These are phyloP conservation scores for Pinna nobilis DNA, from an alignment of 1,140 invertebrate species.

Conservation along the genomic window DNA sequence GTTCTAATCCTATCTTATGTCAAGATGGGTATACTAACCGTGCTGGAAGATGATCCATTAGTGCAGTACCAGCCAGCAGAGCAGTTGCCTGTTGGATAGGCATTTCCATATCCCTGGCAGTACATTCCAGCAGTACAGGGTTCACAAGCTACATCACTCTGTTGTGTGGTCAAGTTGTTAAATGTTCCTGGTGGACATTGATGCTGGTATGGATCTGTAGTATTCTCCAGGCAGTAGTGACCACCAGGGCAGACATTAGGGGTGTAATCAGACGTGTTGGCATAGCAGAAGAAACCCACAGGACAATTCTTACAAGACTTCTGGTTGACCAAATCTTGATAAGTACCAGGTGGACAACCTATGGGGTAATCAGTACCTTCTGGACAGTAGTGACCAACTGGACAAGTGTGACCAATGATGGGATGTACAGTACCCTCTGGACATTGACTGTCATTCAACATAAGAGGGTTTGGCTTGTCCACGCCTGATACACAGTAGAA, in stretches of 20 bases:
- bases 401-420: conserved; percentile 69
- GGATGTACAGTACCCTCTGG: conserved; percentile 65
- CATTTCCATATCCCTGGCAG: conserved; percentile 67
- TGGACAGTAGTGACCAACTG: conserved; percentile 69
- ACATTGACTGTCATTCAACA: conserved; percentile 66
- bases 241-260: conserved; percentile 65
- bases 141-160: conserved; percentile 51
- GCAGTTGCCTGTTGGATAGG: conserved; percentile 62
- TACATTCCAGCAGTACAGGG: conserved; percentile 65
- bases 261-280: conserved; percentile 66
- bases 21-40: conserved; percentile 54
- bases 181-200: conserved; percentile 67
- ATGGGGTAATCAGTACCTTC: conserved; percentile 66
- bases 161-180: conserved; percentile 61
- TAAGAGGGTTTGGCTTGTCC: conserved; percentile 62
- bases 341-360: conserved; percentile 67
- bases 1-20: no score
- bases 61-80: conserved; percentile 70
- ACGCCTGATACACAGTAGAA: conserved; percentile 67
- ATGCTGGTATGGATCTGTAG: conserved; percentile 58
- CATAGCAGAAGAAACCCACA: conserved; percentile 65
- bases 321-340: conserved; percentile 67
- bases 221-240: conserved; percentile 65
- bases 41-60: conserved; percentile 58
- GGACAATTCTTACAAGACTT: conserved; percentile 65